Base-by-base conservation (phyloP, 1,140 invertebrate genomes). In the Pseudomyrmex gracilis region DNA sequence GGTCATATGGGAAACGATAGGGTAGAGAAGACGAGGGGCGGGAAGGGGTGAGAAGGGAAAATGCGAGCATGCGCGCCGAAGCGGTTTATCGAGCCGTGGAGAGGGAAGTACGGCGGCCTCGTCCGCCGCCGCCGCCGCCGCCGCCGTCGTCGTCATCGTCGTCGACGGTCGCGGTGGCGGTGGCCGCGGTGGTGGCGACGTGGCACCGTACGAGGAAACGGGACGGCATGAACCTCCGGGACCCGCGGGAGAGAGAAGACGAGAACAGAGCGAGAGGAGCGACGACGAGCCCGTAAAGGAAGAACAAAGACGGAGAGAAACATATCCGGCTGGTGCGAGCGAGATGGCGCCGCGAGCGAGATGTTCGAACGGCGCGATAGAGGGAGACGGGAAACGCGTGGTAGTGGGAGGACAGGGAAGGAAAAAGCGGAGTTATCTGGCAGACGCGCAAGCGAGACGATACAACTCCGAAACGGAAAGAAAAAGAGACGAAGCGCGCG, bases 31-130 rank as follows among this genome's bases (percentile, higher is more conserved):
- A 34, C 34, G 60, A 22, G 71, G 47, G 10, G 67, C 47, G 58
- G 4, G 34, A 24, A 60, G 45, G 76, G 74, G 73, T 57, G 45
- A 49, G 85, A 87, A 85, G 83, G 67, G 47, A 66, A 60, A 34
- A 61, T 53, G 45, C 66, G 51, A 85, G 90, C 90, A 92, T 92
- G 91, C 90, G 91, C 85, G 76, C 60, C 22, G 24, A 20, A 20
- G 34, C 51, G 22, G 49, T 63, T 85, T 92, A 93, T 91, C 88
- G 91, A 91, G 91, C 90, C 83, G 73, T 10, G 86, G 87, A 86
- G 92, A 90, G 87, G 91, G 88, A 77, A 49, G 78, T 45, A 64
- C 83, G 85, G 51, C 71, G 83, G 91, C 84, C 83, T 88, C 87
- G 83, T 88, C 83, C 45, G 70, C 24, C 58, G 57, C 34, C 22